Base-by-base conservation (phyloP, 2,797 vertebrate genomes). In the Bovichtus variegatus region DNA sequence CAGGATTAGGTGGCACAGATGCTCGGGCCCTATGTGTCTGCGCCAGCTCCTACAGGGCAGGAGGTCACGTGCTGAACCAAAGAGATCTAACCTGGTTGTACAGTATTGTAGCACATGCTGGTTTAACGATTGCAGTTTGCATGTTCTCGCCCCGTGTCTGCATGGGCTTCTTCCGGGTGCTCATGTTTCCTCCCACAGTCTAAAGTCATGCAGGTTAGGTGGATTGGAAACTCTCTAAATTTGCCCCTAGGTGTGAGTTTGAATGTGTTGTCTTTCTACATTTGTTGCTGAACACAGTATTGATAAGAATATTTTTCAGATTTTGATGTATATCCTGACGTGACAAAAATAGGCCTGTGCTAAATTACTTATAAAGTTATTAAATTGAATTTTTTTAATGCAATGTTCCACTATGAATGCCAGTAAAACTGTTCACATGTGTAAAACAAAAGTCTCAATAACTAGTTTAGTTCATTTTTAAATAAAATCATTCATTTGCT, bases 1-100 rank as follows among this genome's bases (percentile, higher is more conserved):
- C 86, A 87, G 72, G 55, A 49, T 78, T 36, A 54, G 73, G 65
- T 40, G 76, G 38, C 83, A 80, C 85, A 84, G 78, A 88, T 88
- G 84, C 77, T 76, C 18, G 41, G 27, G 53, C 49, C 54, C 64
- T 69, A 64, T 79, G 67, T 63, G 74, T 69, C 55, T 36, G 34
- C 73, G 63, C 78, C 78, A 79, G 70, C 59, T 80, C 74, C 47
- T 59, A 71, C 71, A 62, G 62, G 59, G 70, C 46, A 71, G 71
- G 47, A 44, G 54, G 49, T 36, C 55, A 47, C 50, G 21, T 50
- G 41, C 55, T 61, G 54, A 67, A 46, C 47, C 63, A 11, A 46
- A 31, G 53, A 80, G 36, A 21, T 47, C 13, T 36, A 60, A 70
- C 55, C 57, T 29, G 36, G 44, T 38, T 70, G 68, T 65, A 73